Evolutionary conservation across 2,113 vertebrate genomes (phyloP), one percentile per base, ranked within the genome.

Genomic region (Eclectus roratus): DNA sequence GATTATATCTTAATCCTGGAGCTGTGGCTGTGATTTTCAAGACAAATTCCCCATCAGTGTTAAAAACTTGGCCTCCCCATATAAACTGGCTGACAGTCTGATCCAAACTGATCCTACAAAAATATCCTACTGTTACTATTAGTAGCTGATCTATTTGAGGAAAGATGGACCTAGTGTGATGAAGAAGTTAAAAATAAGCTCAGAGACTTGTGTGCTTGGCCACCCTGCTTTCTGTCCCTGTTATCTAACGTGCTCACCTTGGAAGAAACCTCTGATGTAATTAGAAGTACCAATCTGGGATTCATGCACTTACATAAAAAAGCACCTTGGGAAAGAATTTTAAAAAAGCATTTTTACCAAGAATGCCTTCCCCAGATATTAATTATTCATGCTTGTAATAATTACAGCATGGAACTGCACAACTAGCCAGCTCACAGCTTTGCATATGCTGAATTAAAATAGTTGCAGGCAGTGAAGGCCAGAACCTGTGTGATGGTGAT

Each of bases 111-210:
- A 77, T 71, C 69, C 64, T 55, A 56, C 69, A 78, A 61, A 89
- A 83, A 70, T 7, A 5, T 41, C 86, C 44, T 63, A 13, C 52
- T 66, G 63, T 68, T 89, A 52, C 90, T 86, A 71, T 93, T 91
- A 93, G 77, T 61, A 92, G 77, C 49, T 91, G 83, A 78, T 94
- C 49, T 87, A 25, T 71, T 74, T 64, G 41, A 84, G 73, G 80
- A 73, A 91, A 69, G 81, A 65, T 29, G 60, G 64, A 88, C 69
- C 33, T 39, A 69, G 44, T 53, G 17, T 49, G 60, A 65, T 44
- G 52, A 85, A 72, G 68, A 92, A 43, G 76, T 88, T 92, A 90
- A 95, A 97, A 94, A 85, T 66, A 93, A 91, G 53, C 46, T 69
- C 49, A 79, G 63, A 61, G 72, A 52, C n/a, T 43, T 78, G 44